Base-by-base conservation (phyloP, 2,797 vertebrate species). In the Erithacus rubecula region DNA sequence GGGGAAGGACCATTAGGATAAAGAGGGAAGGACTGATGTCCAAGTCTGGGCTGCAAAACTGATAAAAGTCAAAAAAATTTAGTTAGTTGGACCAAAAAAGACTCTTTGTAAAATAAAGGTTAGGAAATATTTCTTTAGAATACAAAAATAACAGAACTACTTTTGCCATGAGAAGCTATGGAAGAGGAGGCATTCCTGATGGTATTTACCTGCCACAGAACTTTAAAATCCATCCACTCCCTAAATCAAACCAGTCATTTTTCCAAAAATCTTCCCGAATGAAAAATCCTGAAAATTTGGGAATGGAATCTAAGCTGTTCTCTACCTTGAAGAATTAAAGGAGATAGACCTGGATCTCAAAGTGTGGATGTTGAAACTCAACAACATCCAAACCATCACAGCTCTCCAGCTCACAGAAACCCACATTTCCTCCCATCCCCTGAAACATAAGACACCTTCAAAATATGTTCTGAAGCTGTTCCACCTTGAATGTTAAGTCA, bases 401-500 rank as follows among this genome's bases (percentile, higher is more conserved):
- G 47, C 21, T 60, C 67, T 58, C 32, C 64, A 82, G 56, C 27
- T 82, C 75, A 53, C 65, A 88, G 68, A 78, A 68, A 77, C 1
- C 9, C 37, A 22, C 26, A 10, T 39, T 63, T 91, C 26, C 24
- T 65, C 37, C 37, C 29, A 26, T 30, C 34, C 30, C 43, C 30
- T 51, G 39, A n/a, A 86, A 32, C 11, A 13, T 11, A 70, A 27
- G 7, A 32, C 23, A 8, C 30, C 36, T 60, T 62, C 79, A 83
- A 39, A 76, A 59, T 22, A 29, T 1, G 1, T 39, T 71, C 53
- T 88, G 76, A 83, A 83, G 24, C 34, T 49, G 14, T 23, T 26
- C 39, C 20, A 63, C 21, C 14, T 47, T 18, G 70, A 96, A 95
- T 80, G 59, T 55, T 87, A 95, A 95, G 91, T 72, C 94, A 97